phyloP scores from a whole-genome alignment of 2,888 invertebrate species.

The Ormyrus pomaceus region DNA sequence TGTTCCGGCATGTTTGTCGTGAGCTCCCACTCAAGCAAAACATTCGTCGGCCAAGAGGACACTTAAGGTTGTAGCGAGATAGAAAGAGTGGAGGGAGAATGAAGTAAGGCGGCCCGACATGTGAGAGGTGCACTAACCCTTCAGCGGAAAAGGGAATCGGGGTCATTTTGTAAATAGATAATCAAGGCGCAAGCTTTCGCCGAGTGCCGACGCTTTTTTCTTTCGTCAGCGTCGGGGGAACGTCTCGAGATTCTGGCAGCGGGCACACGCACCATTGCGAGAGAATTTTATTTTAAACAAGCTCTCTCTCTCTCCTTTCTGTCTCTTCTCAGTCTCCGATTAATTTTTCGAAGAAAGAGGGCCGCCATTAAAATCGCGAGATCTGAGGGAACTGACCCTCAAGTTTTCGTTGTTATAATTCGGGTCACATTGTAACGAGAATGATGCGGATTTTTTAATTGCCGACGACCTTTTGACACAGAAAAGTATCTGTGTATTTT shows the following conservation, averaged over 20 bases:
- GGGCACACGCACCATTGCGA: neutral
- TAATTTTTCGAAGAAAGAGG: neutral
- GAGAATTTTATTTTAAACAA: conserved; percentile 28
- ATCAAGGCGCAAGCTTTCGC: neutral
- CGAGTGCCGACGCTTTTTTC: no score
- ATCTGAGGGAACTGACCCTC: conserved; percentile 5
- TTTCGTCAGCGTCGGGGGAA: no score
- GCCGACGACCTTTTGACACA: conserved; percentile 42
- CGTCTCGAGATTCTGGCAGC: no score
- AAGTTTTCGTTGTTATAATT: conserved; percentile 41
- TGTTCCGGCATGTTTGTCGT: neutral
- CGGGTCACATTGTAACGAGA: conserved; percentile 37
- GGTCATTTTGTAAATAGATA: conserved; percentile 31
- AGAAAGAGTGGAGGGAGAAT: no score
- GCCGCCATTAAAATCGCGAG: conserved; percentile 16
- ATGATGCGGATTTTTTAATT: conserved; percentile 49
- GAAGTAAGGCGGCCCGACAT: no score
- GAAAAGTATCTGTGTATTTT: conserved; percentile 16
- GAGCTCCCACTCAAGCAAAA: no score
- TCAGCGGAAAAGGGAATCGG: neutral
- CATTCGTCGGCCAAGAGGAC: no score
- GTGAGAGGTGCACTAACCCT: neutral
- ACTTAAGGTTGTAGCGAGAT: no score
- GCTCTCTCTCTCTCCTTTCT: no score
- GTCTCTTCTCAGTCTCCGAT: no score